phyloP scores from a whole-genome alignment of 2,797 vertebrate genomes.

The Propithecus deckenii region DNA sequence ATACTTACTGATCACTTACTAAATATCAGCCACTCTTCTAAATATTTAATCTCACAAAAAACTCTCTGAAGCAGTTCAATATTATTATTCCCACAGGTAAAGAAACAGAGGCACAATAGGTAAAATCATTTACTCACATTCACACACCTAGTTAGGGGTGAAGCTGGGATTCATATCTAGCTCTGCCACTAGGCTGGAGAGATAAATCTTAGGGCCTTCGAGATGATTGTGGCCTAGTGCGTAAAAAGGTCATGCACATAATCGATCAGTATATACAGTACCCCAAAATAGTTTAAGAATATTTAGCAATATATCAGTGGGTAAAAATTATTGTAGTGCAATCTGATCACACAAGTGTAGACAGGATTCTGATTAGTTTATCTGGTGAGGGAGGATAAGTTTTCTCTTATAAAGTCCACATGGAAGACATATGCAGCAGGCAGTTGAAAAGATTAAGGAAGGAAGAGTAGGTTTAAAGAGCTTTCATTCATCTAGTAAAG shows the following conservation, averaged over 20 bases:
- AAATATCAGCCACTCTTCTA: not conserved
- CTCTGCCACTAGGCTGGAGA: not conserved
- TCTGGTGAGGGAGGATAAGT: not conserved
- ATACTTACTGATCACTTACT: not conserved
- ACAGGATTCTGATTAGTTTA: not conserved
- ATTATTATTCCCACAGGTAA: not conserved
- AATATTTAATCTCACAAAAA: constrained; percentile 5
- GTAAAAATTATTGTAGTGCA: not conserved
- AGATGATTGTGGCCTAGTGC: not conserved
- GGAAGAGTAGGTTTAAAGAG: not conserved
- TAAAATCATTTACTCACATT: not conserved
- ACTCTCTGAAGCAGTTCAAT: not conserved
- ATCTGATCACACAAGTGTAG: not conserved
- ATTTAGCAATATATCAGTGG: not conserved
- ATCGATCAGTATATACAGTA: not conserved
- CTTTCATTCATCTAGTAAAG: not conserved
- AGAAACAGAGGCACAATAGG: not conserved
- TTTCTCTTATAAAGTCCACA: not conserved
- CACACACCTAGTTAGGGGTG: not conserved
- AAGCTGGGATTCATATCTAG: not conserved
- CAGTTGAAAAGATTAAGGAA: not conserved
- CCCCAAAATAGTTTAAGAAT: not conserved
- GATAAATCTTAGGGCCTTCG: not conserved
- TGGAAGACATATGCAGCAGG: not conserved
- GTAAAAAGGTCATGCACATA: not conserved